Conservation (phyloP, 53 echinoderm and acorn worm genomes). For the Hippasteria phrygiana region DNA sequence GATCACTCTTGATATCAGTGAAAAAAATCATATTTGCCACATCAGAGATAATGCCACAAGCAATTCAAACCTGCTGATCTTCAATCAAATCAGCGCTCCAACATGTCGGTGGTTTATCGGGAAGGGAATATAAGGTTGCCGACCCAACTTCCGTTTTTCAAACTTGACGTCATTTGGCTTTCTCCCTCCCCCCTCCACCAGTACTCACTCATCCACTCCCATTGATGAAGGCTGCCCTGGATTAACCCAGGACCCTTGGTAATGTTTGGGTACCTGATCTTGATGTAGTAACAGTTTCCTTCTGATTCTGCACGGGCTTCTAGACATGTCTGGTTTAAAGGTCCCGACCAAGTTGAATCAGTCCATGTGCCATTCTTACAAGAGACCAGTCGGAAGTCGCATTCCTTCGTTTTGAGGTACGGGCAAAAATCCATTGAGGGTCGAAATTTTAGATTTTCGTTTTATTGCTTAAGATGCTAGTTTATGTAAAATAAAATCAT, state of each 20-base stretch:
- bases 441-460: too few relatives aligned
- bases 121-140: background rate
- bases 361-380: too few relatives aligned
- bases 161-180: background rate
- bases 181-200: background rate
- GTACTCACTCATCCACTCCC: conserved; percentile 9
- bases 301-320: background rate
- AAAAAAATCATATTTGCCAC: too few relatives aligned
- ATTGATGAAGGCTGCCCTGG: background rate
- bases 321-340: too few relatives aligned
- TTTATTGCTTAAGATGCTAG: too few relatives aligned
- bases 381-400: too few relatives aligned
- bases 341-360: too few relatives aligned
- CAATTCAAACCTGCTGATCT: background rate
- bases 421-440: too few relatives aligned
- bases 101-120: background rate
- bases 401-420: too few relatives aligned
- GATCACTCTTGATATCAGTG: too few relatives aligned
- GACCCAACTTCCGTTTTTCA: conserved; percentile 2
- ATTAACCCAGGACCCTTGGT: background rate
- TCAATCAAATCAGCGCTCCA: background rate
- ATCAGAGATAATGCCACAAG: too few relatives aligned
- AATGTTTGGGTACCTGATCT: background rate
- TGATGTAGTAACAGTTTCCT: background rate
- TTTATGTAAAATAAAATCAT: too few relatives aligned